Base-by-base conservation (phyloP, 2,797 vertebrate genomes). In the Centroberyx gerrardi region DNA sequence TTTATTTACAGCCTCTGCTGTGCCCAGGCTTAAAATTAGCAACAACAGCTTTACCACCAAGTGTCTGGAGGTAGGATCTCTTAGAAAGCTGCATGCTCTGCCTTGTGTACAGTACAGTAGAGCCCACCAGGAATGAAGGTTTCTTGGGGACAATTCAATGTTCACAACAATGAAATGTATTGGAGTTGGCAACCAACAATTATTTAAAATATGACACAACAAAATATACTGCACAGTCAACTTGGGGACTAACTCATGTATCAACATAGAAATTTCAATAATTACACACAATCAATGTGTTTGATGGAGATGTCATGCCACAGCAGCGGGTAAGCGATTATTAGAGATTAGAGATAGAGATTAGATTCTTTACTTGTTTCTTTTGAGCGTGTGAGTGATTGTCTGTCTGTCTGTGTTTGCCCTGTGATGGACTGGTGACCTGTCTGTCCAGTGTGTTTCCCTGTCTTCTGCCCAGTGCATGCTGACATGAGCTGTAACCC, bases 1-100 rank as follows among this genome's bases (percentile, higher is more conserved):
- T 91, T 92, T 87, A 92, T 93, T 94, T 88, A 87, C 83, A 79
- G 68, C 76, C 76, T 78, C 53, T 22, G 68, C 81, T 85, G 68
- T 48, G 80, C 68, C 44, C n/a, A n/a, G 51, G 59, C 62, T 87
- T 84, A 78, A 82, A 88, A 90, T 85, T 80, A 83, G 72, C 74
- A 78, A 53, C 77, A 78, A 70, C 77, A 70, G 63, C 76, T 86
- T 78, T 55, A 78, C 72, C 73, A 72, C 74, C 33, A 59, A 67
- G 42, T 69, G n/a, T 58, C 46, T 71, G 31, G 74, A 48, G 66
- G 63, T 67, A 44, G 71, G 52, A 81, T 74, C 22, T 72, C 14
- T 76, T 58, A 2, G 14, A 82, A 81, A 78, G 68, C 72, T 55
- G 48, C 52, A 68, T 18, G 12, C 53, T 78, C 38, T 28, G 52